A percentile compares a stretch with the other conserved stretches of the same genome.
Evolutionary conservation across 1,140 invertebrate genomes (phyloP).

Genomic region (Drosophila albomicans): DNA sequence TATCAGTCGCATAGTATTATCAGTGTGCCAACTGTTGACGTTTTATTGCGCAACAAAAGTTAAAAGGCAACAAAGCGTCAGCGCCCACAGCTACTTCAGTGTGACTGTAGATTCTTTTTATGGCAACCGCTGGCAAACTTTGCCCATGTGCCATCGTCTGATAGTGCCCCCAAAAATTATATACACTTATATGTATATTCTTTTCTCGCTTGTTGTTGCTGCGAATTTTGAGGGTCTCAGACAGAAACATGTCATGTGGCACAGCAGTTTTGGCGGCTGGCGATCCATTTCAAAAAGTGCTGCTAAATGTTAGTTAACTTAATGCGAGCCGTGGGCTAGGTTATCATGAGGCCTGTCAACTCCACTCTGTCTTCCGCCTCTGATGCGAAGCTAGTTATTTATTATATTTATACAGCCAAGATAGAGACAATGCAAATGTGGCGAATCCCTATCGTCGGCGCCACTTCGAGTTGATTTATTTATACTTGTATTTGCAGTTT

Average conservation of each 20-base stretch:
- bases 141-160: slow-evolving; percentile 20
- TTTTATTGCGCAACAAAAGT: slow-evolving; percentile 43
- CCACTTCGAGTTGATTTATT: slow-evolving; percentile 7
- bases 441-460: not conserved
- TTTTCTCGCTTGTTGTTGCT: no score
- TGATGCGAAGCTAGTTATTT: not conserved
- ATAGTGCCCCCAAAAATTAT: slow-evolving; percentile 21
- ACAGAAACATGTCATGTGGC: slow-evolving; percentile 19
- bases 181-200: not conserved
- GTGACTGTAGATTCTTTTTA: slow-evolving; percentile 35
- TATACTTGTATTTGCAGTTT: slow-evolving; percentile 4
- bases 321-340: not conserved
- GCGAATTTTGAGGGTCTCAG: not conserved
- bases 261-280: not conserved
- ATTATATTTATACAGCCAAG: not conserved
- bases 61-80: slow-evolving; percentile 27
- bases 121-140: slow-evolving; percentile 26
- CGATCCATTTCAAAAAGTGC: not conserved
- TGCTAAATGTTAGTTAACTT: not conserved
- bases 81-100: slow-evolving; percentile 39
- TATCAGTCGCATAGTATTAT: slow-evolving; percentile 36
- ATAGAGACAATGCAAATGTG: slow-evolving; percentile 7
- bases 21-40: slow-evolving; percentile 41
- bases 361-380: not conserved
- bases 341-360: slow-evolving; percentile 1